Evolutionary conservation across 1,140 invertebrate species (phyloP).

Genomic region (Lepidurus couesii): DNA sequence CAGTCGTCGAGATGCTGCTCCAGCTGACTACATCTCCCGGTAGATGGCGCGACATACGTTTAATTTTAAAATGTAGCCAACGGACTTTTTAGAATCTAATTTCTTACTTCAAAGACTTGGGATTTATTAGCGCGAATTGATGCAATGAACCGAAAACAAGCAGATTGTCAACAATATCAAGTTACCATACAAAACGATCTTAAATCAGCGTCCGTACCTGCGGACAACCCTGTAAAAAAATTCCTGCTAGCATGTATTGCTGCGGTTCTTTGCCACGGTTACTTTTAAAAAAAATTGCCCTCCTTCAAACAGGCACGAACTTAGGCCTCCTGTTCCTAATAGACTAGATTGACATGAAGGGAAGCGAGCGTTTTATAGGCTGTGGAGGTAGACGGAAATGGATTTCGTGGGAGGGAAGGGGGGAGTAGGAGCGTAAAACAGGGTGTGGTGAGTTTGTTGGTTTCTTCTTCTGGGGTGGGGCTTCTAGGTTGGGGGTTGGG

Average conservation of each 20-base stretch:
- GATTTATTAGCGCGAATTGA: conserved; percentile 15
- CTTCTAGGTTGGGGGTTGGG: not conserved
- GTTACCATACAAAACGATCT: conserved; percentile 22
- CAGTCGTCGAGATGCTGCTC: too few relatives aligned
- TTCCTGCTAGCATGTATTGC: not conserved
- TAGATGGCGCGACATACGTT: too few relatives aligned
- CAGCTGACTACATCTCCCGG: too few relatives aligned
- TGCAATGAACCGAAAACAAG: conserved; percentile 19
- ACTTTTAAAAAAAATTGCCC: conserved; percentile 12
- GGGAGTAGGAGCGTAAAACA: not conserved
- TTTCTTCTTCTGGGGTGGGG: too few relatives aligned
- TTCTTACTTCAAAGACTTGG: not conserved
- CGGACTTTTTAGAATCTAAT: too few relatives aligned
- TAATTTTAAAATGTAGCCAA: too few relatives aligned
- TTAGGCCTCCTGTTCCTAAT: conserved; percentile 21
- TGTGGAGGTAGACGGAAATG: conserved; percentile 21
- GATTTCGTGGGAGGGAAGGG: not conserved
- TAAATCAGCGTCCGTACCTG: not conserved
- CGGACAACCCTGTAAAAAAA: conserved; percentile 19
- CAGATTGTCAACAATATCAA: conserved; percentile 1
- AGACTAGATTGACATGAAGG: conserved; percentile 18
- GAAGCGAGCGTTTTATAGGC: conserved; percentile 21
- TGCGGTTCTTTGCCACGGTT: conserved; percentile 16
- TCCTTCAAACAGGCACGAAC: conserved; percentile 21
- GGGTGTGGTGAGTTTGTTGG: not conserved